These are phyloP conservation scores for Pteropus alecto DNA, from an alignment of 2,113 vertebrate genomes.

Conservation along the genomic window DNA sequence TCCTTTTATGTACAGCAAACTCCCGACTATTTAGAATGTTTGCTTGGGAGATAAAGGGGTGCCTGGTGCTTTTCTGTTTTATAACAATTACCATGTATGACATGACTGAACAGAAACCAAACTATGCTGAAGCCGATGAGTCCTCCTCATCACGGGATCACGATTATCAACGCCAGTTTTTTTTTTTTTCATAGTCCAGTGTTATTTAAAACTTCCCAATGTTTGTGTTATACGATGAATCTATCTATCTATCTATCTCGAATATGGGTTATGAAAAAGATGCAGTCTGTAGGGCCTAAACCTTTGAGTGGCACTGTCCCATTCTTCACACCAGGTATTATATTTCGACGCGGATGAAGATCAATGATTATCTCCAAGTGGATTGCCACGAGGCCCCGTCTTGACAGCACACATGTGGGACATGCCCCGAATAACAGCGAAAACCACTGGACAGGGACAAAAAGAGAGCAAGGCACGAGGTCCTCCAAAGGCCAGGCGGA, in stretches of 20 bases:
- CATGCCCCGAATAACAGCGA: not conserved
- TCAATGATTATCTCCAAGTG: not conserved
- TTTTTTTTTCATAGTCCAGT: not conserved
- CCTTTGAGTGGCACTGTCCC: not conserved
- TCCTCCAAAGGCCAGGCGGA: not conserved
- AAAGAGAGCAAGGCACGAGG: not conserved
- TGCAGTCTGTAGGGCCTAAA: too few relatives aligned
- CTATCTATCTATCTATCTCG: not conserved
- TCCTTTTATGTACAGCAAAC: constrained; percentile 53
- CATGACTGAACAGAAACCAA: not conserved
- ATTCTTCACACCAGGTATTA: not conserved
- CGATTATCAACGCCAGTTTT: not conserved
- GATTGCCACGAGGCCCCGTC: not conserved
- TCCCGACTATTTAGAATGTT: constrained; percentile 18
- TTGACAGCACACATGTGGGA: fast-evolving
- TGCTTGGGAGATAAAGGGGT: constrained; percentile 37
- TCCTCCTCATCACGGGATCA: not conserved
- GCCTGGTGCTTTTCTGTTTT: constrained; percentile 10
- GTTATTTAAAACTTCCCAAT: not conserved
- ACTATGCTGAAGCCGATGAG: not conserved
- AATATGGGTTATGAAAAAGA: not conserved
- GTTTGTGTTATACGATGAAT: not conserved
- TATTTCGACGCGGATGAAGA: not conserved
- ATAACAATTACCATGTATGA: not conserved
- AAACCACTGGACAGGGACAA: not conserved